Conservation (phyloP, 2,888 invertebrate genomes). For the Xylota sylvarum region DNA sequence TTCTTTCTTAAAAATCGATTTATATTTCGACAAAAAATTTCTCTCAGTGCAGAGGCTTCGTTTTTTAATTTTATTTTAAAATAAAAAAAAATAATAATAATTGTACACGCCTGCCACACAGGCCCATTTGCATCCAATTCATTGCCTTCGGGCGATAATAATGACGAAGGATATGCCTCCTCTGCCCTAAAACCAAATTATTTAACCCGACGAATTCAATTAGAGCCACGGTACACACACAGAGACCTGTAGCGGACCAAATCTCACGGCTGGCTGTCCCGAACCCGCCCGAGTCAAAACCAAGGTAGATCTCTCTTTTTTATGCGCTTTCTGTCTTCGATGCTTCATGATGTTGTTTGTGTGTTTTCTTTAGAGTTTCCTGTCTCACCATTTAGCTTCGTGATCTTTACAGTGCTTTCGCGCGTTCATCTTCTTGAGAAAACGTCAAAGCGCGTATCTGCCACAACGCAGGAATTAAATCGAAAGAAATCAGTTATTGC, state of each 20-base stretch:
- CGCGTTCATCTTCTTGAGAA: constrained; percentile 81
- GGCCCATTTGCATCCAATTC: constrained; percentile 36
- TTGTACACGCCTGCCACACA: constrained; percentile 17
- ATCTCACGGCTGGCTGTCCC: constrained; percentile 43
- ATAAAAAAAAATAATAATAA: not conserved
- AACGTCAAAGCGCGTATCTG: constrained; percentile 73
- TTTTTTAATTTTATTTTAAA: constrained; percentile 1
- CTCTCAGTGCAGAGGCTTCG: constrained; percentile 34
- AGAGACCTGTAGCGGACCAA: constrained; percentile 45
- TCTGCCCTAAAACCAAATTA: constrained; percentile 84
- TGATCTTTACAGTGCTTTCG: constrained; percentile 67
- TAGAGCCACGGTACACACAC: constrained; percentile 81
- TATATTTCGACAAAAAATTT: not conserved
- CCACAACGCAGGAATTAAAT: constrained; percentile 61
- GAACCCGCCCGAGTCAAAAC: not conserved
- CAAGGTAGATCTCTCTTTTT: constrained; percentile 49
- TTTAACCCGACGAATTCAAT: constrained; percentile 85
- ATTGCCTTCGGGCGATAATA: constrained; percentile 54
- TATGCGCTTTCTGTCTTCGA: constrained; percentile 12
- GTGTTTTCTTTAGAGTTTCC: not conserved
- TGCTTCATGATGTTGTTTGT: constrained; percentile 3
- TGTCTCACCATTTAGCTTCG: constrained; percentile 20
- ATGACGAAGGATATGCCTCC: constrained; percentile 65
- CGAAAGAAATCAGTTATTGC: constrained; percentile 74
- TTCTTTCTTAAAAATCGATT: no score